Evolutionary conservation across 2,888 invertebrate species (phyloP).

Genomic region (Lydus trimaculatus): DNA sequence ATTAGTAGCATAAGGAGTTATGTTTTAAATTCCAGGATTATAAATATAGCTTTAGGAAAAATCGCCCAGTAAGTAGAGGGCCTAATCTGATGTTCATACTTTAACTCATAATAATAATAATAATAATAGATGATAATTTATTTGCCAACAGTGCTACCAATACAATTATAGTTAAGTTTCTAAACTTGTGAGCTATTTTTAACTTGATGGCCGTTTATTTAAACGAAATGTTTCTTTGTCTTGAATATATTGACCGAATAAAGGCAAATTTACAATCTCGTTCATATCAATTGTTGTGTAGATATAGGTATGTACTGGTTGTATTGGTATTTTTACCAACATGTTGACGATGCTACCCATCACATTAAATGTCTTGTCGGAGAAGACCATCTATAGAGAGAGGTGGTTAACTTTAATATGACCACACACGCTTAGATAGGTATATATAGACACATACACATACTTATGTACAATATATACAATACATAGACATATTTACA

Average conservation of each 20-base stretch:
- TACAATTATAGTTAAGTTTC: no score
- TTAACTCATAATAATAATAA: no score
- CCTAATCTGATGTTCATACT: no score
- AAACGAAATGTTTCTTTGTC: neutral
- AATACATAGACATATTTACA: neutral
- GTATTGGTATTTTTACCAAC: slow-evolving; percentile 2
- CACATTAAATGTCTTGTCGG: slow-evolving; percentile 24
- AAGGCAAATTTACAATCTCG: neutral
- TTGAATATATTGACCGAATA: neutral
- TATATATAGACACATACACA: neutral
- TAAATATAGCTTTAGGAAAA: no score
- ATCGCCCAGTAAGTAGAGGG: no score
- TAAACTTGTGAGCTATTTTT: no score
- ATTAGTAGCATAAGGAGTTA: no score
- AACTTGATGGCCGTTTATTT: no score
- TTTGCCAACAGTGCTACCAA: no score
- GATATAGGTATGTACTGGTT: no score
- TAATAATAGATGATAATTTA: no score
- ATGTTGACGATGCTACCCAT: slow-evolving; percentile 17
- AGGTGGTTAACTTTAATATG: slow-evolving; percentile 27
- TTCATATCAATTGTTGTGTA: neutral
- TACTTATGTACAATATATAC: neutral
- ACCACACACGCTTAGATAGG: slow-evolving; percentile 26
- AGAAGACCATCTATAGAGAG: slow-evolving; percentile 24
- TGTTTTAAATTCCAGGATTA: no score